A percentile compares a stretch with the other conserved stretches of the same genome.
Conservation (phyloP, 2,113 vertebrate species). For the Megaptera novaeangliae region DNA sequence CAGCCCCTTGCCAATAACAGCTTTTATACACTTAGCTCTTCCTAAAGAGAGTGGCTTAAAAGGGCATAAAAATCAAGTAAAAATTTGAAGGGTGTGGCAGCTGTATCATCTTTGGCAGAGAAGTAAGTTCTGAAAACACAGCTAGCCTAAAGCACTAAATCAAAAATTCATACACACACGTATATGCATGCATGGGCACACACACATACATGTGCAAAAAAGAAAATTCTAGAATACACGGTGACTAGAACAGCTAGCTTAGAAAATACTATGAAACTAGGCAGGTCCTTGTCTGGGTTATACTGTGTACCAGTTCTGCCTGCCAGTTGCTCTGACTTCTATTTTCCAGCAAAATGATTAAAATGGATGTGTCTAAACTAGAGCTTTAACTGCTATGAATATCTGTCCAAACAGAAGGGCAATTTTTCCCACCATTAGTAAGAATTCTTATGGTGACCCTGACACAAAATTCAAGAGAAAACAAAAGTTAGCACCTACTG, state of each 20-base stretch:
- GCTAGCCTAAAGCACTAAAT: neutral
- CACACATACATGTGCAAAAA: neutral
- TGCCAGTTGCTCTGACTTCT: neutral
- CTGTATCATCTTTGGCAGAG: neutral
- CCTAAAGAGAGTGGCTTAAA: neutral
- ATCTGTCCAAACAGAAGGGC: neutral
- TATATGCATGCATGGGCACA: neutral
- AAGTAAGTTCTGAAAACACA: neutral
- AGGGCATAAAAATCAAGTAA: neutral
- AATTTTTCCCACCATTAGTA: neutral
- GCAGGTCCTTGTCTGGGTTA: neutral
- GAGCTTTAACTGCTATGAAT: neutral
- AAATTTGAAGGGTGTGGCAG: neutral
- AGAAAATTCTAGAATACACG: neutral
- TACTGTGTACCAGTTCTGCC: neutral
- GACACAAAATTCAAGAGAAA: neutral
- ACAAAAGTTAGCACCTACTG: neutral
- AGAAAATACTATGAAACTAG: neutral
- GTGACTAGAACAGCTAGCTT: neutral
- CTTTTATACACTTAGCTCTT: neutral
- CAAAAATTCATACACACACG: neutral
- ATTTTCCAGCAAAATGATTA: neutral
- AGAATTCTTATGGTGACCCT: neutral
- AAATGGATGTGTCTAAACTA: neutral
- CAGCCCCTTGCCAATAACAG: neutral